Evolutionary conservation across 2,113 vertebrate genomes (phyloP), one percentile per base, ranked within the genome.

Genomic region (Phycodurus eques): DNA sequence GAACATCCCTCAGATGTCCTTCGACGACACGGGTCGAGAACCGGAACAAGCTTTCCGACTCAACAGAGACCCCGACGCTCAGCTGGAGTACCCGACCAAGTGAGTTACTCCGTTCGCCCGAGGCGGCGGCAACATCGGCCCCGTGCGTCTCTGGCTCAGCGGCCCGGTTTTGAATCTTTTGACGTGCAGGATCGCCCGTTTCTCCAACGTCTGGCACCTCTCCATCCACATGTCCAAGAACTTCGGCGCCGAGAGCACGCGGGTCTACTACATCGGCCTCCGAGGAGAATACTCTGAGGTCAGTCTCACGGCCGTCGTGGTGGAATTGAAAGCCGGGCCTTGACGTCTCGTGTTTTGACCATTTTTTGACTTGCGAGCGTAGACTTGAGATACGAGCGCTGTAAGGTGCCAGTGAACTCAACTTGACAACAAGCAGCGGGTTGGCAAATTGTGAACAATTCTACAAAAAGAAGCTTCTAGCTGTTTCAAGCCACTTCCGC

Each of bases 1-100:
- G 90, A 99, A 99, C 87, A 93, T 98, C 86, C 95, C 96, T 75
- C 96, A 98, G 76, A 99, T 99, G 97, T 98, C 96, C 5, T 99
- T 99, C 74, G 98, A 96, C 69, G 96, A 97, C 54, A 83, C 94
- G 2, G 94, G 92, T 86, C 92, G 94, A 88, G 97, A 99, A 61
- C 91, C 97, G 0, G 98, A 99, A 22, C 97, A 99, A 86, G 95
- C 80, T 0, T 99, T 99, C 85, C 94, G 93, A 79, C 92, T 99
- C 79, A 98, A 96, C 91, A 91, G 90, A 82, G 98, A 99, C 65
- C 88, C 92, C 0, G 19, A 15, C 0, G 98, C 96, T 66, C 92
- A 96, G 81, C 92, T 98, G 83, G 98, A 98, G 74, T 99, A 99
- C 75, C 94, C 96, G 39, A 98, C 97, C 66, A 99, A 98, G 98